These are phyloP conservation scores for Meleagris gallopavo DNA, from an alignment of 2,113 vertebrate species.

Conservation along the genomic window DNA sequence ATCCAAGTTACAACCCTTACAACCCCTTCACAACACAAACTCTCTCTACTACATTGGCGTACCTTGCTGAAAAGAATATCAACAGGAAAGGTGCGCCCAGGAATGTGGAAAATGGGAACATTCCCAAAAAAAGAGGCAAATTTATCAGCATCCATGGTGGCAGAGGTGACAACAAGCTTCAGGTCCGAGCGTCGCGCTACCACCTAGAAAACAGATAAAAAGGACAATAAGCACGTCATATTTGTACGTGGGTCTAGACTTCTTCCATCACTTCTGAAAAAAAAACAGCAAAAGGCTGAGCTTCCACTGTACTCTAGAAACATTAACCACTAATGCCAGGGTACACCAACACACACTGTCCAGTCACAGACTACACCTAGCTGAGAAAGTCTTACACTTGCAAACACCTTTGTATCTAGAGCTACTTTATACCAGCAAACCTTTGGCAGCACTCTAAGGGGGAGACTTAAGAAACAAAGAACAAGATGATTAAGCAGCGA, in stretches of 20 bases:
- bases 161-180: conserved; percentile 97
- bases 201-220: conserved; percentile 79
- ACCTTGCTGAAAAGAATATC: conserved; percentile 99
- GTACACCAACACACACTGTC: background rate
- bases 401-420: background rate
- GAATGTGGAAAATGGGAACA: conserved; percentile 97
- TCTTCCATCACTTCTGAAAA: background rate
- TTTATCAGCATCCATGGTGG: conserved; percentile 98
- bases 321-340: background rate
- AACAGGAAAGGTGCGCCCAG: conserved; percentile 96
- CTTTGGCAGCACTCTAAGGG: background rate
- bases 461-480: background rate
- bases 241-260: background rate
- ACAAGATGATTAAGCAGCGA: background rate
- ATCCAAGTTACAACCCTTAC: background rate
- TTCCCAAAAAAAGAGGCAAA: conserved; percentile 98
- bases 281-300: background rate
- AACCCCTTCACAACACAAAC: background rate
- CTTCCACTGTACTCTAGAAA: background rate
- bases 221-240: background rate
- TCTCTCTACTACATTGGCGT: background rate
- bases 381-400: background rate
- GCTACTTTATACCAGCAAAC: background rate
- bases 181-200: conserved; percentile 94
- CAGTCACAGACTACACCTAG: rapidly evolving